Evolutionary conservation across 64 coral and sea anemone species (phyloP), one percentile per base, ranked within the genome.

Genomic region (Porites australiensis): DNA sequence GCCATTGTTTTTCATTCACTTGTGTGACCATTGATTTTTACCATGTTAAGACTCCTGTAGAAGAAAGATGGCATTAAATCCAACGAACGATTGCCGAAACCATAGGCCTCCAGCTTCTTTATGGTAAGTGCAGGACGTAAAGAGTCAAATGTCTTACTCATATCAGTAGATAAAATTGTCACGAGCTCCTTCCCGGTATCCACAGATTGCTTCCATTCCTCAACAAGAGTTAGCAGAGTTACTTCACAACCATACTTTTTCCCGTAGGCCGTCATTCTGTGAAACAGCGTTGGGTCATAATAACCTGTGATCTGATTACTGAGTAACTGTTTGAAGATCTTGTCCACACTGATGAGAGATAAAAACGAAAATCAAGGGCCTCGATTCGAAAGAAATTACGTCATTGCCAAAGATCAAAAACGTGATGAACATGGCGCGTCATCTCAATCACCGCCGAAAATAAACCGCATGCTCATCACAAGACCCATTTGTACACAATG

Each of bases 1-100:
- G 82, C 37, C 63, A 91, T 91, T 52, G 55, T 60, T 69, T 18
- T 90, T 52, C 51, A 88, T 27, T 88, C 86, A 88, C 86, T 88
- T 51, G 19, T 88, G 37, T 13, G 9, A 9, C 60, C 45, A 55
- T n/a, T 59, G n/a, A 88, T 59, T 88, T 70, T 72, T n/a, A 50
- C 45, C 18, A 14, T 50, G 50, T 52, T 50, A 8, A 78, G 49
- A 7, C 72, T 75, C 13, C 72, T 48, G 48, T 11, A 14, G 44
- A 49, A 75, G 21, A 75, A 75, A 3, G 75, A 78, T 50, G 0
- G 9, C 23, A 78, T 78, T 15, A 78, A 15, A 3, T 50, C 49
- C 62, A 87, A 51, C 16, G 83, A 87, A 37, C 8, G 44, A 6
- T 48, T 62, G 8, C n/a, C 46, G 49, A 85, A 85, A 37, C 82